Evolutionary conservation across 1,140 invertebrate genomes (phyloP).

Genomic region (Drosophila funebris): DNA sequence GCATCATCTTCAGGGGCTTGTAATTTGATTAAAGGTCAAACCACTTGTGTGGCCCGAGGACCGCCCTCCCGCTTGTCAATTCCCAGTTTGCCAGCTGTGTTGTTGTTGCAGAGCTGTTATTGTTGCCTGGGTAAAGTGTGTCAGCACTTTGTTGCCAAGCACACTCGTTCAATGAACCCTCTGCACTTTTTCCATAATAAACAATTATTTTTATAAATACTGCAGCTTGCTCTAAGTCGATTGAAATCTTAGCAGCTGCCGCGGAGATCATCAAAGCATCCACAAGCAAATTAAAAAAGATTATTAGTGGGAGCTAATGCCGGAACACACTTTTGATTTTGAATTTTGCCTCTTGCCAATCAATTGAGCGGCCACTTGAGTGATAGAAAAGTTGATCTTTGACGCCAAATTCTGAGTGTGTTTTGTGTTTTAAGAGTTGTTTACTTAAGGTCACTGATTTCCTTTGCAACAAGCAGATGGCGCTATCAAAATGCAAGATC

Average conservation of each 20-base stretch:
- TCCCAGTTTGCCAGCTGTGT: conserved; percentile 49
- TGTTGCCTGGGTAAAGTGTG: conserved; percentile 66
- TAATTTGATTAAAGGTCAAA: conserved; percentile 63
- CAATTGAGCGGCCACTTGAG: conserved; percentile 64
- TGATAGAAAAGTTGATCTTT: conserved; percentile 49
- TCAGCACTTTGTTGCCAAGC: conserved; percentile 57
- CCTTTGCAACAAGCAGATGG: conserved; percentile 4
- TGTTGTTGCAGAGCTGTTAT: background rate
- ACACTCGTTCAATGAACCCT: conserved; percentile 68
- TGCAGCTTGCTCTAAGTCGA: conserved; percentile 63
- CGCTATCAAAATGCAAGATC: conserved; percentile 6
- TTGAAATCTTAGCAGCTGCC: conserved; percentile 61
- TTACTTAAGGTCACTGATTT: conserved; percentile 23
- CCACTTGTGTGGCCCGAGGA: conserved; percentile 70
- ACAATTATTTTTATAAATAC: conserved; percentile 69
- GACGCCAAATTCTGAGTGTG: conserved; percentile 28
- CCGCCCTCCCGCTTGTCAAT: conserved; percentile 43
- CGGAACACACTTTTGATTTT: conserved; percentile 24
- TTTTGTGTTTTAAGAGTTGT: conserved; percentile 34
- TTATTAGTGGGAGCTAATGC: conserved; percentile 69
- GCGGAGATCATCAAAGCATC: conserved; percentile 51
- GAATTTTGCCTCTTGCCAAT: conserved; percentile 8
- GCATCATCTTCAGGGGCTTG: background rate
- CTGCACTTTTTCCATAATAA: conserved; percentile 71
- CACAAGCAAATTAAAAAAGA: conserved; percentile 35